Evolutionary conservation across 2,797 vertebrate species (phyloP), one percentile per base, ranked within the genome.

Genomic region (Anniella stebbinsi): DNA sequence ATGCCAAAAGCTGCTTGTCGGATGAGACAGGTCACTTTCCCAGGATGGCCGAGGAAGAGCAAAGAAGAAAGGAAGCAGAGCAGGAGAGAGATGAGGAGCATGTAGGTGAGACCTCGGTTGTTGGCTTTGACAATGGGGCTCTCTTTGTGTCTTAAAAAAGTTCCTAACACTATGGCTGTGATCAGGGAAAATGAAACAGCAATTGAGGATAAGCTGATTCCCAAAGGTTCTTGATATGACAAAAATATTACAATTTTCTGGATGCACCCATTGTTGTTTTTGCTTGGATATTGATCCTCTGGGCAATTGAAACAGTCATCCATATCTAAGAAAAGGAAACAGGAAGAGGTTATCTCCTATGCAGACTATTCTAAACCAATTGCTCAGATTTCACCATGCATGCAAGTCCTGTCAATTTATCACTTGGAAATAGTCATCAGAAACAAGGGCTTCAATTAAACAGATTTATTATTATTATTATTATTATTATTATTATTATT

Each of bases 91-190:
- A 69, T 17, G 2, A 85, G 67, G 45, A 85, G 45, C 54, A 4
- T 72, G 5, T 85, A 85, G 13, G 30, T 85, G 45, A 72, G 45
- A 2, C 70, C 45, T 33, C 21, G 21, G 45, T 85, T 85, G 48
- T 72, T 85, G 67, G 83, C 67, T 72, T 85, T 72, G 30, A 85
- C 83, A n/a, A 85, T 51, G 4, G 83, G 83, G 4, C 41, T 85
- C 0, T 54, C 83, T 72, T 48, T 70, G 33, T 54, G 45, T 67
- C 72, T 85, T 28, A 70, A 1, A 54, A 85, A 85, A 36, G 66
- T 51, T 23, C 67, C n/a, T 2, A 85, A 33, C 2, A 85, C 67
- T 9, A n/a, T 36, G 17, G 23, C 11, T 3, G 33, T 72, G 33
- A 84, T n/a, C 33, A 84, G 4, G 8, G 83, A 70, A 72, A 84